Base-by-base conservation (phyloP, 2,113 vertebrate genomes). In the Oophaga pumilio region DNA sequence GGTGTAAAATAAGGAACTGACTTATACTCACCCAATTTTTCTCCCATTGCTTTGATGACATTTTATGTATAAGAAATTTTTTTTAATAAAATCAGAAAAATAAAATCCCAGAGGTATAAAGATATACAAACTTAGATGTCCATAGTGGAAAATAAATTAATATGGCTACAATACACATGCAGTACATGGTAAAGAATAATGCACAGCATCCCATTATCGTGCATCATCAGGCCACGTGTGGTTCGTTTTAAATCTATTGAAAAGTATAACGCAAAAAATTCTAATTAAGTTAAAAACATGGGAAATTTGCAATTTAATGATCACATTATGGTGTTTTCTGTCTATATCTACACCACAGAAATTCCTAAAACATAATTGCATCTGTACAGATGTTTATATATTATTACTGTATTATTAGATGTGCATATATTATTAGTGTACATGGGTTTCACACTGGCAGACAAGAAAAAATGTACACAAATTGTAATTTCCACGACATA, bases 401-500 rank as follows among this genome's bases (percentile, higher is more conserved):
- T n/a, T 69, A 69, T 69, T 69, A 28, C 12, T 69, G 10, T 26
- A 33, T 4, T 33, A 33, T 33, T 33, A 43, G 53, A 22, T 33
- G 33, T 33, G 4, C 33, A 33, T 33, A 76, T 49, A 76, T 76
- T 76, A 76, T 50, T 50, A 17, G 13, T 76, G 26, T 76, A 76
- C 43, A 76, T 50, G 43, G 73, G 17, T 26, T 64, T 62, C 59
- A 81, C 28, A 22, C 57, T 64, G 79, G n/a, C 28, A 62, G 79
- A 81, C 79, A 62, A n/a, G 57, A 49, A 81, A 81, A 20, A 64
- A 13, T 22, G 62, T 20, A 84, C 52, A 14, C 18, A 84, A 28
- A 74, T 20, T 33, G 24, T 13, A 10, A 49, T n/a, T 71, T 71
- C 59, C 10, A 85, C 60, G 74, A 49, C 20, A 49, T 13, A 60